phyloP scores from a whole-genome alignment of 1,140 invertebrate genomes.

The Drosophila asahinai region DNA sequence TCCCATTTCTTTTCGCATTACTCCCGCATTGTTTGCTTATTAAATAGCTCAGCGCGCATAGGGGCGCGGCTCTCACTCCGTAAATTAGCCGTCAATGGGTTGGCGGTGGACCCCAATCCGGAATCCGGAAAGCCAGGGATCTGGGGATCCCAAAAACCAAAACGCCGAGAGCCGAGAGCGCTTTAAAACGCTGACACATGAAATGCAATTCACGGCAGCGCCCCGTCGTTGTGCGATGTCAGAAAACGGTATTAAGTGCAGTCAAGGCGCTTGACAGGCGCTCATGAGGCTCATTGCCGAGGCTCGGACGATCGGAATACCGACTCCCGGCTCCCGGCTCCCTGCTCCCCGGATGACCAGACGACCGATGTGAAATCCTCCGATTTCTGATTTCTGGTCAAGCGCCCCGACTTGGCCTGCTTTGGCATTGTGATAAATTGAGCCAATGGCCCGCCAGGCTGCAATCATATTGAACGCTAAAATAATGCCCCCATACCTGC shows the following conservation, averaged over 20 bases:
- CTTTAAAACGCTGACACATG: constrained; percentile 75
- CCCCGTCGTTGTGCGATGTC: constrained; percentile 7
- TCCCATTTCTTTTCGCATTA: constrained; percentile 54
- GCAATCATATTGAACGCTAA: constrained; percentile 79
- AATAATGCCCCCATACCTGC: constrained; percentile 67
- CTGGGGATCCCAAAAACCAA: constrained; percentile 3
- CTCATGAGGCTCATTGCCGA: constrained; percentile 37
- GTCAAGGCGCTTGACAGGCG: constrained; percentile 68
- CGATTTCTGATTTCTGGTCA: constrained; percentile 46
- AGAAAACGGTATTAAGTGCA: constrained; percentile 76
- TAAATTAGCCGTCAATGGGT: constrained; percentile 46
- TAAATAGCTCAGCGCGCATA: constrained; percentile 31
- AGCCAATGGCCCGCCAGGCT: constrained; percentile 68
- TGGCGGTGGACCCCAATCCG: constrained; percentile 19
- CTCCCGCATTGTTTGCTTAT: constrained; percentile 56
- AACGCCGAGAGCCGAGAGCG: constrained; percentile 31
- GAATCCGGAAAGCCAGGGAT: constrained; percentile 18
- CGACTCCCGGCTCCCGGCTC: not conserved
- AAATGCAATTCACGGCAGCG: constrained; percentile 67
- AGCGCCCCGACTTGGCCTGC: constrained; percentile 44
- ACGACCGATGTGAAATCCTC: constrained; percentile 9
- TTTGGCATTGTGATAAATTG: constrained; percentile 75
- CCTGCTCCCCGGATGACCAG: not conserved
- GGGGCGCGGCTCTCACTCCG: constrained; percentile 19
- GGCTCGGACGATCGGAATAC: not conserved